phyloP scores from a whole-genome alignment of 2,888 invertebrate genomes.

The Agriopis aurantiaria region DNA sequence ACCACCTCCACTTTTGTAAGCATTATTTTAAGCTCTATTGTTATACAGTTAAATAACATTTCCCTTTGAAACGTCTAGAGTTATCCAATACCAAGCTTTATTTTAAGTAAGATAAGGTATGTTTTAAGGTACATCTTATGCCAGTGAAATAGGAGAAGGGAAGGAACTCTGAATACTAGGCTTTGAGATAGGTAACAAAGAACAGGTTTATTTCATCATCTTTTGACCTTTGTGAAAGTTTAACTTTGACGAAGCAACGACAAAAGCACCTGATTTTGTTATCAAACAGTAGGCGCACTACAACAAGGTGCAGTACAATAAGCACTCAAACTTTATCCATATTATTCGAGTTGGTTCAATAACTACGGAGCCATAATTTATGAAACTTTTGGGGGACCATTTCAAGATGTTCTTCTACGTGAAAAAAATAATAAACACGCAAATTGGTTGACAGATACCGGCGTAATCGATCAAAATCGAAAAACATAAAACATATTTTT shows the following conservation, averaged over 20 bases:
- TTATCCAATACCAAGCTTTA: neutral
- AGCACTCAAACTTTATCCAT: too few relatives aligned
- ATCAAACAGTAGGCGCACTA: neutral
- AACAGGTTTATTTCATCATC: constrained; percentile 17
- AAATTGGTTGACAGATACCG: too few relatives aligned
- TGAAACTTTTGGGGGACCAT: too few relatives aligned
- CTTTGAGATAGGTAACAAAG: constrained; percentile 19
- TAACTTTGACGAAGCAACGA: neutral
- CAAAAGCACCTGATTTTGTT: neutral
- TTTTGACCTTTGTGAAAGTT: constrained; percentile 3
- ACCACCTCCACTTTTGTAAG: constrained; percentile 27
- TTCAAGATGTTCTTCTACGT: too few relatives aligned
- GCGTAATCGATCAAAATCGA: too few relatives aligned
- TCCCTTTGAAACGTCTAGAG: constrained; percentile 6
- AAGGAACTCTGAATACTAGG: constrained; percentile 18
- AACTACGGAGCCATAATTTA: too few relatives aligned
- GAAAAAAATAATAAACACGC: too few relatives aligned
- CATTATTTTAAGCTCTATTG: constrained; percentile 40
- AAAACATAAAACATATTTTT: too few relatives aligned
- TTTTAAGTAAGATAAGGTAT: neutral
- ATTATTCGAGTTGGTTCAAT: too few relatives aligned
- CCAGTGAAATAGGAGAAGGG: constrained; percentile 15
- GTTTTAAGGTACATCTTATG: neutral
- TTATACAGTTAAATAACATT: neutral
- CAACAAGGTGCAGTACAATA: too few relatives aligned